These are phyloP conservation scores for Dryoscopus gambensis DNA, from an alignment of 2,113 vertebrate genomes.

Conservation along the genomic window DNA sequence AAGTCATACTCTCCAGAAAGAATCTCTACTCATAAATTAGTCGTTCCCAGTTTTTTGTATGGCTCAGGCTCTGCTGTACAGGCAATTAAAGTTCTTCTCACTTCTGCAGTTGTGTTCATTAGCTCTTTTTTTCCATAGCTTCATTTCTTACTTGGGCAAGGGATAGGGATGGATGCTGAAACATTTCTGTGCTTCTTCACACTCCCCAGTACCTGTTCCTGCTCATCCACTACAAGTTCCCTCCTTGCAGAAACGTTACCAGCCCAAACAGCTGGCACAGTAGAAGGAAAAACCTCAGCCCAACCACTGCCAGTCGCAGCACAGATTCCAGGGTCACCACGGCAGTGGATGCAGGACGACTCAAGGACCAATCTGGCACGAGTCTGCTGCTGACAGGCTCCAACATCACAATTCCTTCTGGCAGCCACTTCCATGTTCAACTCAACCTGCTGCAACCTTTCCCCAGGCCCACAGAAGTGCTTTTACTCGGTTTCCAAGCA, in stretches of 20 bases:
- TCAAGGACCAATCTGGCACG: neutral
- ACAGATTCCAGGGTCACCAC: neutral
- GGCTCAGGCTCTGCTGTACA: neutral
- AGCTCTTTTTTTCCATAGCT: neutral
- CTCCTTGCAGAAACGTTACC: neutral
- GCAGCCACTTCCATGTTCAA: neutral
- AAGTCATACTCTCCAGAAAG: conserved; percentile 7
- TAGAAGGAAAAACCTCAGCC: neutral
- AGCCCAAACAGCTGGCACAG: neutral
- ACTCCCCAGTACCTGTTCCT: neutral
- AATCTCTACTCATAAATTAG: conserved; percentile 19
- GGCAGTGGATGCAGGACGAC: neutral
- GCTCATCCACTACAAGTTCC: neutral
- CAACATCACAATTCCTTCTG: neutral
- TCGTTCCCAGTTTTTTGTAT: neutral
- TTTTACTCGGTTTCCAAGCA: neutral
- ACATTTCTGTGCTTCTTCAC: neutral
- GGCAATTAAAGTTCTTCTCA: neutral
- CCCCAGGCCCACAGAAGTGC: neutral
- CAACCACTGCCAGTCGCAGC: neutral
- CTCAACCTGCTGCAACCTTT: neutral
- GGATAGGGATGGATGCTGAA: neutral
- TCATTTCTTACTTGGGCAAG: neutral
- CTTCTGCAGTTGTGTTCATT: neutral
- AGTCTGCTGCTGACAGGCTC: neutral